Evolutionary conservation across 2,113 vertebrate species (phyloP).

Genomic region (Chauna torquata): DNA sequence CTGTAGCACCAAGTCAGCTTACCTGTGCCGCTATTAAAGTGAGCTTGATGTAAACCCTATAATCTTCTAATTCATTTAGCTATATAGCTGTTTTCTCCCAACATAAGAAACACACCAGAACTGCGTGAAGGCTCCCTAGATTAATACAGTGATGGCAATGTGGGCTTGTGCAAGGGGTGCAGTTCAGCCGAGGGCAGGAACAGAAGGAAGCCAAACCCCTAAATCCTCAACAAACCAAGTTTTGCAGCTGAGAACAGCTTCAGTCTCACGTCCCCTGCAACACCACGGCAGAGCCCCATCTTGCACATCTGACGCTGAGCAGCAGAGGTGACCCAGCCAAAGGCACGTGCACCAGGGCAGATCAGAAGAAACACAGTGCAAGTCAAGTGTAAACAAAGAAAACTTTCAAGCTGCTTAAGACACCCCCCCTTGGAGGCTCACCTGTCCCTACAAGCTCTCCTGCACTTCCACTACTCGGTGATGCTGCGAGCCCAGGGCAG

Average conservation of each 20-base stretch:
- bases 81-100: background rate
- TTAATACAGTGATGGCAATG: background rate
- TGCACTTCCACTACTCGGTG: background rate
- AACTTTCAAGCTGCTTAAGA: background rate
- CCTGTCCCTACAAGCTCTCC: background rate
- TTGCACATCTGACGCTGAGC: background rate
- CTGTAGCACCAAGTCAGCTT: background rate
- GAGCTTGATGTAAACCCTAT: background rate
- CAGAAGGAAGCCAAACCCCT: background rate
- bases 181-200: background rate
- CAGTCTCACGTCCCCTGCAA: background rate
- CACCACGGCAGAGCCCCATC: accelerated
- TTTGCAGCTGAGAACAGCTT: background rate
- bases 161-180: accelerated
- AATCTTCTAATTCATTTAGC: background rate
- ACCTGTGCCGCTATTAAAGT: background rate
- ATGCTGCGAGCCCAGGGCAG: background rate
- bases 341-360: accelerated
- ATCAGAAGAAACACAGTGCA: background rate
- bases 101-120: background rate
- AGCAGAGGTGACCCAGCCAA: background rate
- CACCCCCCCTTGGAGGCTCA: background rate
- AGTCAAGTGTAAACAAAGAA: background rate
- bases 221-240: background rate
- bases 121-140: background rate